Percentiles rank a stretch among this genome's conserved stretches.
phyloP scores from a whole-genome alignment of 1,140 invertebrate species.

The Nymphalis io region DNA sequence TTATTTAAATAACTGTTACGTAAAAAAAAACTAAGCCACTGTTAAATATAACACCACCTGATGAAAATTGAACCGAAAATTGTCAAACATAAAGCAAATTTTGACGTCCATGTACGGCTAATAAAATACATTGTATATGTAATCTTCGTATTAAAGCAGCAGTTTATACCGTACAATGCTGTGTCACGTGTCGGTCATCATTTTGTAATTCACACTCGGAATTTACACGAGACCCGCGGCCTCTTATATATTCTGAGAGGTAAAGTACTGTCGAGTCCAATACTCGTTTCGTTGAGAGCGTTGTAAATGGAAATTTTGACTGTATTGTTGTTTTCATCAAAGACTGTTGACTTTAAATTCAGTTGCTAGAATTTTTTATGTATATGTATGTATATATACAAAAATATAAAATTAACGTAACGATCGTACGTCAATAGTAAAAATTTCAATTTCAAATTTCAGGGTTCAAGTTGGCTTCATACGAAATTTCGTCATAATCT shows the following conservation, averaged over 20 bases:
- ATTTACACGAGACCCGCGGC: conserved; percentile 48
- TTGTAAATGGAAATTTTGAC: background rate
- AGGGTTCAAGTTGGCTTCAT: too few relatives aligned
- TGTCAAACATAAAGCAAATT: background rate
- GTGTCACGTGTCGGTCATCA: conserved; percentile 43
- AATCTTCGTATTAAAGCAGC: conserved; percentile 9
- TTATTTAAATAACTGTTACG: too few relatives aligned
- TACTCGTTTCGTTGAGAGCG: background rate
- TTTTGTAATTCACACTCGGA: conserved; percentile 48
- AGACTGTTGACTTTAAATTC: too few relatives aligned
- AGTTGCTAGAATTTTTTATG: too few relatives aligned
- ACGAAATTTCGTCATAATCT: too few relatives aligned
- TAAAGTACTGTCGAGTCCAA: conserved; percentile 27
- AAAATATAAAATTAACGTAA: too few relatives aligned
- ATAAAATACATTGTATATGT: background rate
- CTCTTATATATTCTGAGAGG: conserved; percentile 37
- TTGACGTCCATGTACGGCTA: background rate
- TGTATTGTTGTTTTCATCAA: background rate
- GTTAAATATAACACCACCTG: background rate
- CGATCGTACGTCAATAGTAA: too few relatives aligned
- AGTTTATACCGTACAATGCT: conserved; percentile 14
- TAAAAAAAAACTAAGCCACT: too few relatives aligned
- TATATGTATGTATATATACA: too few relatives aligned
- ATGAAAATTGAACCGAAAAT: background rate
- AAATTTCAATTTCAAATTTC: too few relatives aligned